These are phyloP conservation scores for Pristionchus fissidentatus DNA, from an alignment of 2,888 invertebrate genomes.

Conservation along the genomic window DNA sequence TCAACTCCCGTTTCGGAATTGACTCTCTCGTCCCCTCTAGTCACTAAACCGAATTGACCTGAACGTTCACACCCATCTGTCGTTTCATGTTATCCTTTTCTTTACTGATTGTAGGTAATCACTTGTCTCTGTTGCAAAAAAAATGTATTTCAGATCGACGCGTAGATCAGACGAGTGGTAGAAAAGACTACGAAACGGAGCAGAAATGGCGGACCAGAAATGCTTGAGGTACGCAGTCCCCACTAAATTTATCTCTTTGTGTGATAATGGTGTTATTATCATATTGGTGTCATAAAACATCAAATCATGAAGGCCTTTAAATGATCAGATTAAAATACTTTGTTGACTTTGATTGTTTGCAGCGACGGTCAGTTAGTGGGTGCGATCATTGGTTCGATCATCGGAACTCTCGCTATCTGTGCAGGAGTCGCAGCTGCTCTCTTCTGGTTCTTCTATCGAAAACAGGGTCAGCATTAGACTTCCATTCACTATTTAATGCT, in stretches of 20 bases:
- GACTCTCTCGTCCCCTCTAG: neutral
- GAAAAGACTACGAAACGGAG: neutral
- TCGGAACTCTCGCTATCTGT: slow-evolving; percentile 68
- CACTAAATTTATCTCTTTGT: neutral
- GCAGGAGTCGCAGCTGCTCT: slow-evolving; percentile 62
- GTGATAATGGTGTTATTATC: neutral
- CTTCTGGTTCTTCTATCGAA: slow-evolving; percentile 49
- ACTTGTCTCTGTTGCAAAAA: too few relatives aligned
- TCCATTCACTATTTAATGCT: too few relatives aligned
- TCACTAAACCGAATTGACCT: too few relatives aligned
- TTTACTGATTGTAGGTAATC: too few relatives aligned
- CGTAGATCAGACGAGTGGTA: neutral
- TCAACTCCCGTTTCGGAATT: neutral
- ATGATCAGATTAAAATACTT: neutral
- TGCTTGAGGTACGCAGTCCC: slow-evolving; percentile 14
- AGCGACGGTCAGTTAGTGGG: slow-evolving; percentile 66
- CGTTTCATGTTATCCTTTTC: neutral
- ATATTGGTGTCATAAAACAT: neutral
- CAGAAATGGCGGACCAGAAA: slow-evolving; percentile 15
- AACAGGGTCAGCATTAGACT: slow-evolving; percentile 34
- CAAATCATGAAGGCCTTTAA: neutral
- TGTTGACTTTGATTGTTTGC: slow-evolving; percentile 43
- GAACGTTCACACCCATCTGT: neutral
- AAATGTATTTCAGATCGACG: slow-evolving; percentile 3
- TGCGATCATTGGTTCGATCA: slow-evolving; percentile 71